phyloP scores from a whole-genome alignment of 1,140 invertebrate species.

The Stegodyphus mimosarum region DNA sequence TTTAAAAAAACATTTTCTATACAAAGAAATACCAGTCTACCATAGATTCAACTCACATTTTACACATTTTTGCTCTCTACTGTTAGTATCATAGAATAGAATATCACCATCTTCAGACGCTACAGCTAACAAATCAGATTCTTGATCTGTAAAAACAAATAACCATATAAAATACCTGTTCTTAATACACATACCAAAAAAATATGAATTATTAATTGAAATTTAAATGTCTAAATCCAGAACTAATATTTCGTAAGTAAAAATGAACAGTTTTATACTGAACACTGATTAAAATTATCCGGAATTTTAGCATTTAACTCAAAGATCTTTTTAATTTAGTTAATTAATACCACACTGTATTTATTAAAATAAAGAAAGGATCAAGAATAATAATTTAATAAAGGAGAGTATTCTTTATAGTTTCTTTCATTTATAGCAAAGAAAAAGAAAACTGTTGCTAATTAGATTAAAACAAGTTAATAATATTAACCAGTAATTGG shows the following conservation, averaged over 20 bases:
- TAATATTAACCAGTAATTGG: too few relatives aligned
- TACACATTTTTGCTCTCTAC: slow-evolving; percentile 9
- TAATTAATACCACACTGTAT: too few relatives aligned
- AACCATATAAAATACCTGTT: slow-evolving; percentile 15
- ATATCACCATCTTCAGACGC: slow-evolving; percentile 87
- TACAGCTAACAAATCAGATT: slow-evolving; percentile 77
- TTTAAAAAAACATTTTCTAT: too few relatives aligned
- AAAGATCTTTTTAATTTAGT: too few relatives aligned
- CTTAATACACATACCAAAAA: background rate
- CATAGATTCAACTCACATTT: slow-evolving; percentile 30
- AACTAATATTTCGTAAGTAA: background rate
- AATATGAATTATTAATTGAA: background rate
- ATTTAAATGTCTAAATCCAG: background rate
- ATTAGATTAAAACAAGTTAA: too few relatives aligned
- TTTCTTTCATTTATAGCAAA: too few relatives aligned
- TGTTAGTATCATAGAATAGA: slow-evolving; percentile 73
- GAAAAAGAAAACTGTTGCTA: too few relatives aligned
- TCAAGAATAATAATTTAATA: too few relatives aligned
- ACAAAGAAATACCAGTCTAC: background rate
- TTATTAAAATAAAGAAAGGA: too few relatives aligned
- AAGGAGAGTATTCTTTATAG: too few relatives aligned
- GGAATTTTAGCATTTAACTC: too few relatives aligned
- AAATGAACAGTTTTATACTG: slow-evolving; percentile 62
- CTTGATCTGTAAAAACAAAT: slow-evolving; percentile 71
- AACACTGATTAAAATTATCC: background rate